Evolutionary conservation across 2,888 invertebrate species (phyloP), one percentile per base, ranked within the genome.

Genomic region (Sarcophaga rosellei): DNA sequence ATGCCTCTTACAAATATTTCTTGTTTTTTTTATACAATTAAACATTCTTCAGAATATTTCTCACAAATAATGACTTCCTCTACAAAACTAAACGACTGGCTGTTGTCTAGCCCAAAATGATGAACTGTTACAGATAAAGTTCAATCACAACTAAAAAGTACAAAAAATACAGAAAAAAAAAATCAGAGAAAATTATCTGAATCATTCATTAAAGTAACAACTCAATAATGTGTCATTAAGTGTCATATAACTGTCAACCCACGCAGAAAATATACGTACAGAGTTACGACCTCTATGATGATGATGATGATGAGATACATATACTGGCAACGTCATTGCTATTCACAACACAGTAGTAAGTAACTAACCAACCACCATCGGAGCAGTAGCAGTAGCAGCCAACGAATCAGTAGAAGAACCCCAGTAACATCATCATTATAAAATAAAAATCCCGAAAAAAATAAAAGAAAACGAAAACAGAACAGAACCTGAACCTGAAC

Each of bases 221-320:
- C 86, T 86, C 86, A 86, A 86, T 86, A 86, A 84, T 84, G 84
- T 86, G 86, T 86, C 86, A 86, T 86, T 86, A 84, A 86, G 84
- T 86, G 84, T 84, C 86, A 86, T 84, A 86, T 86, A 86, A 86
- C 84, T 86, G 86, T 86, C 86, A 86, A 75, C 86, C 86, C 86
- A 86, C 84, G 84, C 86, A 78, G 66, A 86, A 86, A 57, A 66
- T 70, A 75, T 20, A 17, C 69, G 74, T 77, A 84, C 76, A 62
- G 76, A 47, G 65, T 69, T 76, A 83, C 86, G 84, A 86, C 84
- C 86, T 86, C 84, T 86, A 86, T 84, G 35, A 35, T 35, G 35
- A 35, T 35, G 78, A 86, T n/a, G n/a, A n/a, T n/a, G n/a, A n/a
- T n/a, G n/a, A n/a, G n/a, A n/a, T n/a, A n/a, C 21, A n/a, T 61